A percentile compares a stretch with the other conserved stretches of the same genome.
Evolutionary conservation across 1,140 invertebrate species (phyloP).

Genomic region (Calliopsis andreniformis): DNA sequence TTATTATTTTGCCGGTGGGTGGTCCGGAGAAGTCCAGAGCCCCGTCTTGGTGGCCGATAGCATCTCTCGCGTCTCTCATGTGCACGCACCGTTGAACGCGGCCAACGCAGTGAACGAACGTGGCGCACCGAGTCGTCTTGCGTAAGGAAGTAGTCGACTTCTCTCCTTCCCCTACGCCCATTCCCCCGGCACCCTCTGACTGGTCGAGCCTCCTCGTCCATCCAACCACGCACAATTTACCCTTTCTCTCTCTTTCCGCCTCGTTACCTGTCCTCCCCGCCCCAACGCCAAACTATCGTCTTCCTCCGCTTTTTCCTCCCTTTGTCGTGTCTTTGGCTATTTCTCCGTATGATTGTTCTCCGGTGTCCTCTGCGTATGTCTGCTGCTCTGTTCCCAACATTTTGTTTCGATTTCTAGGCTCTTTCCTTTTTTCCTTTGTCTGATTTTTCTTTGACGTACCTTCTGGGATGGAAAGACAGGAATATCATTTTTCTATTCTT

Average conservation of each 20-base stretch:
- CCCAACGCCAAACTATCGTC: neutral
- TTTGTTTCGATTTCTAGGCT: neutral
- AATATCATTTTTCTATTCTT: too few species aligned
- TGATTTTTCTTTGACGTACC: neutral
- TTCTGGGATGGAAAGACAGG: too few species aligned
- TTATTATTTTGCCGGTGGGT: slow-evolving; percentile 79
- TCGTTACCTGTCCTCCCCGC: slow-evolving; percentile 17
- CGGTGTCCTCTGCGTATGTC: neutral
- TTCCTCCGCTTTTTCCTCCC: neutral
- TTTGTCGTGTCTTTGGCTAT: neutral
- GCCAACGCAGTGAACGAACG: slow-evolving; percentile 52
- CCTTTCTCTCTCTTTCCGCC: neutral
- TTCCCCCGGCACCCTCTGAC: slow-evolving; percentile 8
- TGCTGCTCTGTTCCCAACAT: neutral
- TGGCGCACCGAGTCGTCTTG: slow-evolving; percentile 64
- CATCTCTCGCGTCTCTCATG: slow-evolving; percentile 73
- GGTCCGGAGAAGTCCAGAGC: slow-evolving; percentile 74
- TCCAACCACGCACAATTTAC: neutral
- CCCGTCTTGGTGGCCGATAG: slow-evolving; percentile 75
- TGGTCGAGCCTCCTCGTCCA: neutral
- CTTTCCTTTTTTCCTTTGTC: neutral
- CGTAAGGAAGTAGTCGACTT: slow-evolving; percentile 70
- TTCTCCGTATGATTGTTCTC: slow-evolving; percentile 12
- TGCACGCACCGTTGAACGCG: slow-evolving; percentile 75
- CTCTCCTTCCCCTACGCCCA: slow-evolving; percentile 17